Evolutionary conservation across 2,797 vertebrate genomes (phyloP).

Genomic region (Phrynocephalus forsythii): DNA sequence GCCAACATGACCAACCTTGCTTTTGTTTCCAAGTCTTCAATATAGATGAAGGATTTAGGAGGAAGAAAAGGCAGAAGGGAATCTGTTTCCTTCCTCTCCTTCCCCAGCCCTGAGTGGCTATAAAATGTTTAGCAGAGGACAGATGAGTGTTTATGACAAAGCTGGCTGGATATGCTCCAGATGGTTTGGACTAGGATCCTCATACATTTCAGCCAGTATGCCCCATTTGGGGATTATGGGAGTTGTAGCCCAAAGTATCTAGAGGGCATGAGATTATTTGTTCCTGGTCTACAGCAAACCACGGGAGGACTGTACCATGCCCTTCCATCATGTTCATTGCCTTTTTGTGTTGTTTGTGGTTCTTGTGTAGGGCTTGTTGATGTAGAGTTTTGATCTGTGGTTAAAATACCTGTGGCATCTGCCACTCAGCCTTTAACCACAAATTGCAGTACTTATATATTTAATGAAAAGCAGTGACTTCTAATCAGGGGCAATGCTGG

Average conservation of each 20-base stretch:
- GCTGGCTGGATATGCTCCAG: not conserved
- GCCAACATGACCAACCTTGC: no score
- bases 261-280: not conserved
- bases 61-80: not conserved
- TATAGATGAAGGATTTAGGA: not conserved
- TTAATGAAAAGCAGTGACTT: not conserved
- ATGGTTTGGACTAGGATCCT: not conserved
- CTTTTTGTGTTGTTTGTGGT: not conserved
- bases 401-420: not conserved
- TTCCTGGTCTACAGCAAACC: not conserved
- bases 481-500: not conserved
- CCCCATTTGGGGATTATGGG: no score
- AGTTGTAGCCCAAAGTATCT: not conserved
- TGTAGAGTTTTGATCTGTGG: not conserved
- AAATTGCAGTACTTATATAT: not conserved
- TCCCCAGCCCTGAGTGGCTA: not conserved
- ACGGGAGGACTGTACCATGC: not conserved
- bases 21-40: no score
- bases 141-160: not conserved
- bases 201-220: not conserved
- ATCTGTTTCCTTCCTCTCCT: not conserved
- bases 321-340: no score
- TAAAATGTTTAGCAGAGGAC: not conserved
- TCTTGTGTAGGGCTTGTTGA: not conserved
- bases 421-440: not conserved